Percentiles rank a stretch among this genome's conserved stretches.
phyloP scores from a whole-genome alignment of 1,140 invertebrate species.

The Lasaia peninsularis region DNA sequence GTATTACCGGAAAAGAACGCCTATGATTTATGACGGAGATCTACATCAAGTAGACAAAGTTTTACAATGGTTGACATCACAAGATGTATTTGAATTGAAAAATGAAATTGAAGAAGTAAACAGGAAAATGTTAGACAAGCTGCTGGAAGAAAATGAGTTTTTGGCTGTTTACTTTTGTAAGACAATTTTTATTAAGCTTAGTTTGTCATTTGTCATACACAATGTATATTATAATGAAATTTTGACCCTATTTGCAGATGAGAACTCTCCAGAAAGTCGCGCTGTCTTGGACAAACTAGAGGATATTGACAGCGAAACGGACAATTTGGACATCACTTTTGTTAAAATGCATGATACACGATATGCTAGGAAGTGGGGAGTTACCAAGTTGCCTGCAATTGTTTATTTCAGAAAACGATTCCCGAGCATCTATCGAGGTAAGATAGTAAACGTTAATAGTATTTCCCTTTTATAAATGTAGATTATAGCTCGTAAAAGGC shows the following conservation, averaged over 20 bases:
- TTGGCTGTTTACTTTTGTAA: conserved; percentile 97
- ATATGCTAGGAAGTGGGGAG: conserved; percentile 96
- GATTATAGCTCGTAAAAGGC: too few relatives aligned
- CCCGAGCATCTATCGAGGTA: conserved; percentile 95
- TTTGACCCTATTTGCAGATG: conserved; percentile 78
- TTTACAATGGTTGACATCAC: conserved; percentile 92
- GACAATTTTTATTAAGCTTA: conserved; percentile 36
- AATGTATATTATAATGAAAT: background rate
- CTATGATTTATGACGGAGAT: conserved; percentile 94
- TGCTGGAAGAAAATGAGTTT: conserved; percentile 96
- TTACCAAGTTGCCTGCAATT: conserved; percentile 92
- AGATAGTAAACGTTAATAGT: too few relatives aligned
- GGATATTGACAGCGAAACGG: conserved; percentile 94
- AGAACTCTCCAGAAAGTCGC: conserved; percentile 87
- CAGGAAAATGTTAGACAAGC: conserved; percentile 95
- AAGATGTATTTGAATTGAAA: conserved; percentile 96
- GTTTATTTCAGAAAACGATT: conserved; percentile 96
- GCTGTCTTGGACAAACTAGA: conserved; percentile 90
- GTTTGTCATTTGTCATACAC: conserved; percentile 3
- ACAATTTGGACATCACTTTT: conserved; percentile 96
- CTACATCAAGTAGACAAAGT: conserved; percentile 91
- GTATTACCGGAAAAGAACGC: conserved; percentile 92
- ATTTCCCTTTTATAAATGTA: too few relatives aligned
- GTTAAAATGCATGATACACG: conserved; percentile 95
- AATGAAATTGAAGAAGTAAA: conserved; percentile 98